These are phyloP conservation scores for Agrochola macilenta DNA, from an alignment of 2,888 invertebrate genomes.

Conservation along the genomic window DNA sequence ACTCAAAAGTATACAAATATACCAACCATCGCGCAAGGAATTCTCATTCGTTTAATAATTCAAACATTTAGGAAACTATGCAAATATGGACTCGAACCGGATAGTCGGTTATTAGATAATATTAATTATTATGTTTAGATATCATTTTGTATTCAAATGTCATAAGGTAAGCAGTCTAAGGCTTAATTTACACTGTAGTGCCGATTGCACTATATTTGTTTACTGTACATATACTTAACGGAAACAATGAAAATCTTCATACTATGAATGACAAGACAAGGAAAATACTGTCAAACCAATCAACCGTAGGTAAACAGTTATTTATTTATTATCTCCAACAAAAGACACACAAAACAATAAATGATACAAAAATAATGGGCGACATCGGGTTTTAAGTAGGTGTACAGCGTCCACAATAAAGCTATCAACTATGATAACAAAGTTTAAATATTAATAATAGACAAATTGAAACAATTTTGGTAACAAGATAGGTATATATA, in stretches of 20 bases:
- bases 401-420: no score
- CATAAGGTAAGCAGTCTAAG: constrained; percentile 1
- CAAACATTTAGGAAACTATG: neutral
- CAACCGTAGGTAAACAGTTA: neutral
- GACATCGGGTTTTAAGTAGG: neutral
- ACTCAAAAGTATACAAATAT: neutral
- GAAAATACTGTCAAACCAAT: neutral
- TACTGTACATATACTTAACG: neutral
- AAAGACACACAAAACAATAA: neutral
- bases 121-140: constrained; percentile 31
- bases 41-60: neutral
- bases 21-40: neutral
- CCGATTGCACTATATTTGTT: neutral
- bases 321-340: neutral
- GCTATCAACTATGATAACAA: neutral
- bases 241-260: constrained; percentile 22
- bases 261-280: neutral
- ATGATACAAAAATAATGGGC: neutral
- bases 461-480: neutral
- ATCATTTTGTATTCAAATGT: constrained; percentile 44
- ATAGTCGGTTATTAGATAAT: constrained; percentile 26
- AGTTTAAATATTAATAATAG: neutral
- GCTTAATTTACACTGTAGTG: constrained; percentile 34
- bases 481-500: no score
- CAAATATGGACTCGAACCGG: constrained; percentile 6